Evolutionary conservation across 2,888 invertebrate species (phyloP), one percentile per base, ranked within the genome.

Genomic region (Agrotis segetum): DNA sequence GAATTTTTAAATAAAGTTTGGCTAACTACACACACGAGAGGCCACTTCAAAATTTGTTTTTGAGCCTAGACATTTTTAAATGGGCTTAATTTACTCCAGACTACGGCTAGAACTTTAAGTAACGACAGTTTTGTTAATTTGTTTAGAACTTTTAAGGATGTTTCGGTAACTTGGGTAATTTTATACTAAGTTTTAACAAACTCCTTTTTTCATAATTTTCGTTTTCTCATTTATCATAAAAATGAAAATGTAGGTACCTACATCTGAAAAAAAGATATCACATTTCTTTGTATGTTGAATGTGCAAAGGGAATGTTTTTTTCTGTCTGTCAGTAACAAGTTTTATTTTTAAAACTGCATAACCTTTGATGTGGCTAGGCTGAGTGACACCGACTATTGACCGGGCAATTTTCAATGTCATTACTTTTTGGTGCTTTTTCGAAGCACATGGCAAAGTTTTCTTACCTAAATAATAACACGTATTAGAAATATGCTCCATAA

Each of bases 401-500:
- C 62, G 71, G 53, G 19, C 71, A 24, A 53, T 53, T 29, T 44
- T 77, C 52, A 59, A 53, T 52, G 79, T 71, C 52, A 71, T 63
- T 55, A 50, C 21, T 68, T 21, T 59, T 62, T 3, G 19, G 7
- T 47, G 40, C 19, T 67, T 44, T 56, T 34, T 53, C 59, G 46
- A 66, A 24, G 47, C 19, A 40, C 14, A n/a, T n/a, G n/a, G n/a
- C n/a, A 50, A 64, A 46, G 17, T 72, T 52, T 5, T 46, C 21
- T 29, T 46, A 17, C 40, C 11, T 40, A 9, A 11, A 11, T 11
- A 40, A 40, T 40, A 9, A 40, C 19, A 29, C 4, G 19, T 67
- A 24, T 19, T 67, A 24, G 17, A 58, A 44, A 40, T 24, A n/a
- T 64, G 58, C 40, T 58, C 5, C 9, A 40, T 40, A 9, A 40